Evolutionary conservation across 2,113 vertebrate species (phyloP).

Genomic region (Callaeas wilsoni): DNA sequence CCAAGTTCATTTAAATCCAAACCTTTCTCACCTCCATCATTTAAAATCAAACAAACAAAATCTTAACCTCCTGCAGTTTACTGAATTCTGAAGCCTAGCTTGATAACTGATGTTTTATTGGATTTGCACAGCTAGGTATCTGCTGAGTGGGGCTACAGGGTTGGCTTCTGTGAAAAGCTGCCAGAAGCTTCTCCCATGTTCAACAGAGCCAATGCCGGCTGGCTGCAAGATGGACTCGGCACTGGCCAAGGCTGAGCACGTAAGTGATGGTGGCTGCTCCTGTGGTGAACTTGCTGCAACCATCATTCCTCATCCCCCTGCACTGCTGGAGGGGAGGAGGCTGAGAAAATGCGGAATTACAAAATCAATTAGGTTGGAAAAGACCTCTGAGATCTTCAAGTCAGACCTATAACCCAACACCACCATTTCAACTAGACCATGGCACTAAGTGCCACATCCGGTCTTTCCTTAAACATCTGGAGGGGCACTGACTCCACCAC

Average conservation of each 20-base stretch:
- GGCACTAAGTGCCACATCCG: not conserved
- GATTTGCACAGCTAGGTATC: not conserved
- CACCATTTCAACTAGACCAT: not conserved
- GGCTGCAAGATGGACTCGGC: not conserved
- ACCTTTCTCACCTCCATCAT: not conserved
- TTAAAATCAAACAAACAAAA: not conserved
- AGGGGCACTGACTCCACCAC: not conserved
- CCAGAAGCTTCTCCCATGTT: not conserved
- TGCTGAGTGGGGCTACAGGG: not conserved
- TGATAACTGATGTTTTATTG: not conserved
- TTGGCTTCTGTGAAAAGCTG: not conserved
- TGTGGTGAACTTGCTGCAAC: not conserved
- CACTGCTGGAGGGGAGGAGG: not conserved
- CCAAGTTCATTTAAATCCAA: not conserved
- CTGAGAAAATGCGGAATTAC: not conserved
- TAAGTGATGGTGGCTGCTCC: fast-evolving
- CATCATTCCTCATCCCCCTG: not conserved
- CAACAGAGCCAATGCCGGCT: not conserved
- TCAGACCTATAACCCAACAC: not conserved
- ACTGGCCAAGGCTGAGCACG: not conserved
- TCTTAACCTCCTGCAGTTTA: not conserved
- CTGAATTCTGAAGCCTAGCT: not conserved
- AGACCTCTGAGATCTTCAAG: not conserved
- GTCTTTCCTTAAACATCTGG: not conserved
- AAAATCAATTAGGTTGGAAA: not conserved